Conservation (phyloP, 2,888 invertebrate species). For the Epistrophe grossulariae region DNA sequence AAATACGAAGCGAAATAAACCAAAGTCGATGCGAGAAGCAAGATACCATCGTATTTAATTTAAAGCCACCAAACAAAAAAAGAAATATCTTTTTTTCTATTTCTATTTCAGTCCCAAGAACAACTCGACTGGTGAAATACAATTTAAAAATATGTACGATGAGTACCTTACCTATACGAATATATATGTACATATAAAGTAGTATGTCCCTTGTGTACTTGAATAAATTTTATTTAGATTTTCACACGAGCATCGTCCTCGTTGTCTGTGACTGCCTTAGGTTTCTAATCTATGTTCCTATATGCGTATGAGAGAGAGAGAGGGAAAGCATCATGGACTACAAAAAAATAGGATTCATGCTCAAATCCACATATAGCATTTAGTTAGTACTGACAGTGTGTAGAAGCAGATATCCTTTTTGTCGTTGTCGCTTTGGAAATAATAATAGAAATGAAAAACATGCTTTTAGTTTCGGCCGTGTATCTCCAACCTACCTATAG, state of each 20-base stretch:
- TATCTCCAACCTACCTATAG: not conserved
- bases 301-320: not conserved
- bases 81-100: not conserved
- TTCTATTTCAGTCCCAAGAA: slow-evolving; percentile 11
- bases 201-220: slow-evolving; percentile 51
- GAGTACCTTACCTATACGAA: slow-evolving; percentile 10
- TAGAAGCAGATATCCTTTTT: slow-evolving; percentile 48
- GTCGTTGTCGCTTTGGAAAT: slow-evolving; percentile 56
- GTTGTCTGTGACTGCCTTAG: slow-evolving; percentile 12
- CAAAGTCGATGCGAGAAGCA: not conserved
- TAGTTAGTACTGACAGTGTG: not conserved
- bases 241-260: slow-evolving; percentile 44
- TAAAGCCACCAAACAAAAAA: not conserved
- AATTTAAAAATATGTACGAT: slow-evolving; percentile 7
- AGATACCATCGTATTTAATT: not conserved
- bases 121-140: slow-evolving; percentile 18
- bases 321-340: not conserved
- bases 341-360: slow-evolving; percentile 32
- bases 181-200: too few relatives aligned
- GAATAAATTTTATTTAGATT: slow-evolving; percentile 56
- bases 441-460: slow-evolving; percentile 64
- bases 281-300: not conserved
- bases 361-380: slow-evolving; percentile 18
- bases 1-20: not conserved
- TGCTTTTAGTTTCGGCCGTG: slow-evolving; percentile 47